Evolutionary conservation across 2,113 vertebrate genomes (phyloP), one percentile per base, ranked within the genome.

Genomic region (Panthera tigris): DNA sequence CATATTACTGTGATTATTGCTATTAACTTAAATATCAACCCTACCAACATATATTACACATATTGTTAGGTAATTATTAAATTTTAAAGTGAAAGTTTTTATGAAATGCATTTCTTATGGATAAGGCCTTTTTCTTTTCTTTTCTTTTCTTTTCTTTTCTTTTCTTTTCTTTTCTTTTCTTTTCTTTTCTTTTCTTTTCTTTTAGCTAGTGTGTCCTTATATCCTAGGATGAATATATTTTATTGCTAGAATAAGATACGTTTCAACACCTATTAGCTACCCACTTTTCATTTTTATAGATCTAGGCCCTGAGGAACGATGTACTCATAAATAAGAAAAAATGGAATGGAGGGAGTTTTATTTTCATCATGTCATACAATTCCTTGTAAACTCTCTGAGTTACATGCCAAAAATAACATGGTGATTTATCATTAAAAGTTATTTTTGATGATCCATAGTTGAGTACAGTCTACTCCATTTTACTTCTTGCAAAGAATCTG

Each of bases 271-370:
- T 88, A 84, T 88, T 95, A 57, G 27, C 33, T 90, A 12, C 16
- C 9, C 29, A 61, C 65, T 66, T 97, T 97, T 93, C 29, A 93
- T 33, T 96, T 90, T 91, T 83, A 88, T 84, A 68, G 52, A 73
- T 33, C 23, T 66, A 93, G 83, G 4, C 50, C 7, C 45, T 96
- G 45, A 93, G 36, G 45, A 88, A 91, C 14, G 4, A 27, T 61
- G 16, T 73, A 83, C 5, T 79, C 52, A 83, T 74, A 65, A 79
- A 74, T 85, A 79, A 48, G 11, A 88, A 61, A 61, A 61, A 93
- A 68, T 55, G 4, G 14, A 94, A 80, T 91, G 19, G 25, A 73
- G 3, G 5, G n/a, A 65, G 18, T 88, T 83, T 89, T 89, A 50
- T 81, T 94, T 93, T 85, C 91, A 10, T 12, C 4, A 71, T 50